phyloP scores from a whole-genome alignment of 1,140 invertebrate genomes.

The Neodiprion pinetum region DNA sequence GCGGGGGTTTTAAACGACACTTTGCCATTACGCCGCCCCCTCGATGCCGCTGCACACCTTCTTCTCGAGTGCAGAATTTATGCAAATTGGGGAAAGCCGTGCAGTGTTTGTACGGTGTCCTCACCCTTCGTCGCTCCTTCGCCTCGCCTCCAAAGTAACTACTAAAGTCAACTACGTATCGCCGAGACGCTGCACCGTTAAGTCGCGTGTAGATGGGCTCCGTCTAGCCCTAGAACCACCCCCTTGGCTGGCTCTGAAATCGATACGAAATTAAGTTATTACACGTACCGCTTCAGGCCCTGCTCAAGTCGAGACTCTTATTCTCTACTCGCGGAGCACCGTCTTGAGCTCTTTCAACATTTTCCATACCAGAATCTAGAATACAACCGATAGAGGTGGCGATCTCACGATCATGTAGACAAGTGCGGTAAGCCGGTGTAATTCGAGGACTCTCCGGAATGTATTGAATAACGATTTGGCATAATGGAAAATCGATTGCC shows the following conservation, averaged over 20 bases:
- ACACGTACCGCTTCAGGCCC: neutral
- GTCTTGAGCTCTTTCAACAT: too few relatives aligned
- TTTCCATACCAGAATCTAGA: too few relatives aligned
- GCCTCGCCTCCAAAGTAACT: neutral
- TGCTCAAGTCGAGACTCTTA: too few relatives aligned
- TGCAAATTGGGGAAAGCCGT: neutral
- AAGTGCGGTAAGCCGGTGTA: too few relatives aligned
- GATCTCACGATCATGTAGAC: too few relatives aligned
- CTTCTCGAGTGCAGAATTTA: neutral
- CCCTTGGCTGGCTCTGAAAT: neutral
- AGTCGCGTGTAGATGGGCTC: neutral
- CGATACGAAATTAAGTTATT: neutral
- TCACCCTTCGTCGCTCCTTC: neutral
- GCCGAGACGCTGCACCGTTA: neutral
- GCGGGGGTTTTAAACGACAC: too few relatives aligned
- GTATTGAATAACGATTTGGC: too few relatives aligned
- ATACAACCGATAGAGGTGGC: too few relatives aligned
- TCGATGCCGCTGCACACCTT: neutral
- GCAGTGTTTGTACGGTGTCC: neutral
- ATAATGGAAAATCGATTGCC: too few relatives aligned
- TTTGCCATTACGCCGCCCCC: neutral
- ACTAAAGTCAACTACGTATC: constrained; percentile 1
- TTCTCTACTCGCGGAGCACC: too few relatives aligned
- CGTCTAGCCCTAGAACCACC: neutral
- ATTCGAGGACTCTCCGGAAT: too few relatives aligned